A percentile compares a stretch with the other conserved stretches of the same genome.
These are phyloP conservation scores for Scaptomyza tumidula DNA, from an alignment of 2,888 invertebrate species.

Conservation along the genomic window DNA sequence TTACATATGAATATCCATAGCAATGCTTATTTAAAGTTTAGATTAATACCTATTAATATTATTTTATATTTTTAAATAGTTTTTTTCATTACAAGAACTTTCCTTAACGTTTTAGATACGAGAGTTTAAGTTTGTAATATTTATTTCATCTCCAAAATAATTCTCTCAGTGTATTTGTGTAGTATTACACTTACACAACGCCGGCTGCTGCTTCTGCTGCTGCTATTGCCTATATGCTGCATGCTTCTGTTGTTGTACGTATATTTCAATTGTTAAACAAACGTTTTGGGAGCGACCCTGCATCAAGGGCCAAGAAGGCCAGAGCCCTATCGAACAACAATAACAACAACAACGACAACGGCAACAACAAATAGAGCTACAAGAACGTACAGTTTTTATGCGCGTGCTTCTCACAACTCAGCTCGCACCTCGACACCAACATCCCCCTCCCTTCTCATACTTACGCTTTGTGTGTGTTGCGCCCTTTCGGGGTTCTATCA, in stretches of 20 bases:
- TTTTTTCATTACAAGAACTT: too few species aligned
- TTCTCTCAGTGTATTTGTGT: background rate
- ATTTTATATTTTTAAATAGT: too few species aligned
- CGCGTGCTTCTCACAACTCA: conserved; percentile 63
- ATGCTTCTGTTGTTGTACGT: conserved; percentile 41
- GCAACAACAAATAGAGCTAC: conserved; percentile 18
- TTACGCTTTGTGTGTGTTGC: background rate
- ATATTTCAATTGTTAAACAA: conserved; percentile 75
- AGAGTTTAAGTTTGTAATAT: too few species aligned
- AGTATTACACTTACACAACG: background rate
- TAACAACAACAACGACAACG: conserved; percentile 11
- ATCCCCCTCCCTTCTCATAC: background rate
- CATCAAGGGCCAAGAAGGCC: conserved; percentile 29
- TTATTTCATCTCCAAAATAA: too few species aligned
- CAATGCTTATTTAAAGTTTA: too few species aligned
- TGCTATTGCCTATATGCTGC: background rate
- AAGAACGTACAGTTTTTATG: conserved; percentile 45
- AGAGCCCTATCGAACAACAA: conserved; percentile 42
- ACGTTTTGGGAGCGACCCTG: conserved; percentile 57
- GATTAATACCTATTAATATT: too few species aligned
- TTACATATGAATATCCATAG: too few species aligned
- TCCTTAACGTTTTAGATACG: too few species aligned
- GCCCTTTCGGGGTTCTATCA: conserved; percentile 34
- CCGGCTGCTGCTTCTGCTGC: background rate
- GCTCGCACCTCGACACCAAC: conserved; percentile 45